Base-by-base conservation (phyloP, 1,140 invertebrate species). In the Bombus vancouverensis region DNA sequence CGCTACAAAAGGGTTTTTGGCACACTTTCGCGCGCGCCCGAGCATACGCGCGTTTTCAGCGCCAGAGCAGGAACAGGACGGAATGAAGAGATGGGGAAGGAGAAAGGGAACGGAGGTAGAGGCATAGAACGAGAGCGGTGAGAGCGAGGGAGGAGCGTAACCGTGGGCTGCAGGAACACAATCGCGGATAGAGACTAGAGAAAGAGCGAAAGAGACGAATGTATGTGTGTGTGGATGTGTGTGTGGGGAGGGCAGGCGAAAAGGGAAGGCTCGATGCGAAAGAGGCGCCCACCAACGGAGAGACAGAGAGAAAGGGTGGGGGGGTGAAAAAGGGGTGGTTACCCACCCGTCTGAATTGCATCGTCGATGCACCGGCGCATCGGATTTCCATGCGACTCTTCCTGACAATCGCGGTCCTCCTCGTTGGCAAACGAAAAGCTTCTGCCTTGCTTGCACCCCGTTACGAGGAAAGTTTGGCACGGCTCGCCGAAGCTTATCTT, bases 1-100 rank as follows among this genome's bases (percentile, higher is more conserved):
- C 79, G 88, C 80, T 93, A 91, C 91, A 93, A 93, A 93, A 92
- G 92, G 83, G 85, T 91, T 93, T 93, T 93, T 92, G 92, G 89
- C 93, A 93, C 90, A 93, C 93, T 93, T 93, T 93, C 90, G 87
- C 85, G 87, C 87, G 81, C 83, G 85, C 81, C 81, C 82, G 87
- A 89, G 87, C 84, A 87, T 87, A 87, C 89, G 85, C 83, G 81
- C 73, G 32, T 59, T 81, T 71, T 73, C 78, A 88, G 82, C 89
- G 44, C 53, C 57, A 86, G 73, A 62, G 71, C 75, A 44, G 77
- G 66, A 44, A 62, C 47, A 68, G 57, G 66, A 70, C 32, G 71
- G 28, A 37, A 25, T 18, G 15, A 32, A 34, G 65, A 32, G 65
- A 32, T 32, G 32, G 15, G 65, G 32, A 32, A 32, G 65, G n/a